These are phyloP conservation scores for Lerema accius DNA, from an alignment of 1,140 invertebrate species.

Conservation along the genomic window DNA sequence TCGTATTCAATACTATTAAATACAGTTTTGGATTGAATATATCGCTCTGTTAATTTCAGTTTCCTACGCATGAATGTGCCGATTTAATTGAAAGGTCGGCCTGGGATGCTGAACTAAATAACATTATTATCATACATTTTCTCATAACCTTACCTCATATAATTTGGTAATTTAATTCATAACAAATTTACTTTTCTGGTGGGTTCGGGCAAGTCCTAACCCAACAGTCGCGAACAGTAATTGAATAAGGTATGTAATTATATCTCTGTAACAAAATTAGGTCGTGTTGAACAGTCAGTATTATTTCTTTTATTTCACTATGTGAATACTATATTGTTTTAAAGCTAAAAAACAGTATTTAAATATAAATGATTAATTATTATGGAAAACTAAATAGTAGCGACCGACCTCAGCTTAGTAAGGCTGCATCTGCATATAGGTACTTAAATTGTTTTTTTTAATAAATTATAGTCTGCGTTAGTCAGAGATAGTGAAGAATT, in stretches of 20 bases:
- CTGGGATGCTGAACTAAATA: slow-evolving; percentile 17
- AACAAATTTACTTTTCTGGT: slow-evolving; percentile 21
- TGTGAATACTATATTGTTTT: too few species aligned
- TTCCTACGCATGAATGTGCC: slow-evolving; percentile 1
- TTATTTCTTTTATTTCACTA: too few species aligned
- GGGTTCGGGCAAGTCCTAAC: slow-evolving; percentile 7
- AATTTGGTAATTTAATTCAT: slow-evolving; percentile 18
- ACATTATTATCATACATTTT: slow-evolving; percentile 14
- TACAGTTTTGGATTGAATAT: slow-evolving; percentile 7
- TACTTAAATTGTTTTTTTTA: too few species aligned
- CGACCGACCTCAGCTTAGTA: too few species aligned
- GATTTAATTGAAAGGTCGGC: slow-evolving; percentile 23
- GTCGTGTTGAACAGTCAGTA: neutral
- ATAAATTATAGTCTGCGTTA: too few species aligned
- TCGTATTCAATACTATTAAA: too few species aligned
- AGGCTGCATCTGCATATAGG: too few species aligned
- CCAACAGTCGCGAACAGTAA: slow-evolving; percentile 10
- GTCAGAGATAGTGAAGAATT: too few species aligned
- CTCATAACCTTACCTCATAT: slow-evolving; percentile 7
- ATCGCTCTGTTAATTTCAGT: slow-evolving; percentile 3
- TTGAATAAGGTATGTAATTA: slow-evolving; percentile 16
- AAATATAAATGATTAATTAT: too few species aligned
- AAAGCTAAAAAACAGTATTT: too few species aligned
- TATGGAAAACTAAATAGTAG: too few species aligned
- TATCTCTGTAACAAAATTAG: neutral